These are phyloP conservation scores for Strigops habroptila DNA, from an alignment of 2,113 vertebrate species.

Conservation along the genomic window DNA sequence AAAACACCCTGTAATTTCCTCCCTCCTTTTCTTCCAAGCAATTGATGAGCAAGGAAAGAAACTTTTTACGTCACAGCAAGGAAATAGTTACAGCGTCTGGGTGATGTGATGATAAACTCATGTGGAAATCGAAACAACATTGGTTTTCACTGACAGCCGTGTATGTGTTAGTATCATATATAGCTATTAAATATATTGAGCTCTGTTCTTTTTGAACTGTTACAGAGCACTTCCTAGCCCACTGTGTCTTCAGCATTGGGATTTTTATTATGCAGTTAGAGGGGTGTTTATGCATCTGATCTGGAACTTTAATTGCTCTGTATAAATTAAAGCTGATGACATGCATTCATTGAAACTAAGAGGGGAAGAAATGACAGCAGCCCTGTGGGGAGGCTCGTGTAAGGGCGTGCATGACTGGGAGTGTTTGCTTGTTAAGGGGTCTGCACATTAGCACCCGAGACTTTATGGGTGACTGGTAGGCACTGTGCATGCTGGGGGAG, in stretches of 20 bases:
- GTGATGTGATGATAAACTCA: neutral
- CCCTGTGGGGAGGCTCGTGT: neutral
- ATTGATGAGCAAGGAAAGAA: neutral
- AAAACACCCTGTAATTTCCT: neutral
- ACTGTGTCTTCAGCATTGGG: fast-evolving
- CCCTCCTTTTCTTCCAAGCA: neutral
- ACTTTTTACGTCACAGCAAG: neutral
- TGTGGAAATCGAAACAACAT: neutral
- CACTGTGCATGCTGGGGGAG: neutral
- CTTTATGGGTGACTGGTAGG: neutral
- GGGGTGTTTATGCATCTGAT: neutral
- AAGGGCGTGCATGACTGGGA: neutral
- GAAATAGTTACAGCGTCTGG: neutral
- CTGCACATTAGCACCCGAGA: fast-evolving
- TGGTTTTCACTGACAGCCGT: neutral
- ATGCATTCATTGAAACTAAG: neutral
- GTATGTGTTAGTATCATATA: neutral
- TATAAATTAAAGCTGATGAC: neutral
- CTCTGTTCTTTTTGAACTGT: neutral
- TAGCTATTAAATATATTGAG: neutral
- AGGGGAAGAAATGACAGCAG: neutral
- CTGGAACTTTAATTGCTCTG: neutral
- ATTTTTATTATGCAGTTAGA: neutral
- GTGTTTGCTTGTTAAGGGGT: neutral
- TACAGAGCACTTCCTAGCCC: neutral